These are phyloP conservation scores for Sinodicranocentrus sp. DNA, from an alignment of 2,888 invertebrate genomes.

Conservation along the genomic window DNA sequence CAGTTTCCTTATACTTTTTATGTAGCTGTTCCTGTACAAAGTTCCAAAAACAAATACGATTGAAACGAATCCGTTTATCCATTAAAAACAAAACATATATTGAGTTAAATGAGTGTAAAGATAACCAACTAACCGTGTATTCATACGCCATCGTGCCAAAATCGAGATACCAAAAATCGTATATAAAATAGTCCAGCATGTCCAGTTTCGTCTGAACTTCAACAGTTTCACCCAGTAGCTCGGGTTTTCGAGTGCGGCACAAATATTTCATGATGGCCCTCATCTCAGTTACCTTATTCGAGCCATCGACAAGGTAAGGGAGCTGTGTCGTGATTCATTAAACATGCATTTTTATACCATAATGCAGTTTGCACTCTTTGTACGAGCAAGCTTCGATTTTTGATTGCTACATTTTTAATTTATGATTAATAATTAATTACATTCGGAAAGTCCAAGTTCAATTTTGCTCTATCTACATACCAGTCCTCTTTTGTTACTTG, in stretches of 20 bases:
- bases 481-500: conserved; percentile 44
- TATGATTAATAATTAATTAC: conserved; percentile 34
- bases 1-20: conserved; percentile 77
- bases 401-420: too few relatives aligned
- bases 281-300: conserved; percentile 79
- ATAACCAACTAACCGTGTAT: conserved; percentile 77
- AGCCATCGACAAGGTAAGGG: conserved; percentile 79
- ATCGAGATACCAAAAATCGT: conserved; percentile 78
- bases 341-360: too few relatives aligned
- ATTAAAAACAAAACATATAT: too few relatives aligned
- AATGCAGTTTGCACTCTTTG: too few relatives aligned
- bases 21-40: conserved; percentile 78
- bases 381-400: too few relatives aligned
- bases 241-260: conserved; percentile 78
- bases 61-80: too few relatives aligned
- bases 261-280: conserved; percentile 79
- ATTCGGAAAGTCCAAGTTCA: conserved; percentile 63
- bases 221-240: conserved; percentile 78
- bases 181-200: conserved; percentile 78
- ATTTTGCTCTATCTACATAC: conserved; percentile 42
- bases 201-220: conserved; percentile 78
- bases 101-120: too few relatives aligned
- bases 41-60: too few relatives aligned
- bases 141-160: conserved; percentile 78
- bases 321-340: too few relatives aligned